A percentile compares a stretch with the other conserved stretches of the same genome.
These are phyloP conservation scores for Pongo abelii DNA, from an alignment of 2,113 vertebrate genomes.

Conservation along the genomic window DNA sequence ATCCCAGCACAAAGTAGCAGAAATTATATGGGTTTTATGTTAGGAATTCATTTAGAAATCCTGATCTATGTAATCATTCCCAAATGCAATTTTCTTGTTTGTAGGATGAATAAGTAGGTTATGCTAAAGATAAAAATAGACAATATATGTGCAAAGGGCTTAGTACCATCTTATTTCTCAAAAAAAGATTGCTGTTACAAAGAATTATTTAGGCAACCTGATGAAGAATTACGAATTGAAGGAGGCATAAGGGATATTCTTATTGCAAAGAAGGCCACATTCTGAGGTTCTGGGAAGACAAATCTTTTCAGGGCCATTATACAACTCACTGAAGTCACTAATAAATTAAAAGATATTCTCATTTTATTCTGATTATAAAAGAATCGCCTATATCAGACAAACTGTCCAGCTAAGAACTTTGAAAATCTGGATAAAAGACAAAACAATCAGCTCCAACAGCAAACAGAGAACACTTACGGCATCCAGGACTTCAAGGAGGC, in stretches of 20 bases:
- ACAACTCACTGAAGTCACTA: background rate
- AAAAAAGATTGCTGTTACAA: background rate
- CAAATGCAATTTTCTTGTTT: background rate
- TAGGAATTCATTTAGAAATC: background rate
- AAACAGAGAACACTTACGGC: background rate
- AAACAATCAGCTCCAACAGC: background rate
- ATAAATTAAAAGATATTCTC: background rate
- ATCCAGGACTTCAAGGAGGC: background rate
- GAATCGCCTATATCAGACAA: background rate
- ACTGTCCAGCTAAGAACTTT: background rate
- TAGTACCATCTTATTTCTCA: background rate
- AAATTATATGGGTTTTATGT: background rate
- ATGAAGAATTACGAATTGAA: background rate
- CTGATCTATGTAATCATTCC: background rate
- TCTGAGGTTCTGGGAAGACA: background rate
- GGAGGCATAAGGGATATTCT: background rate
- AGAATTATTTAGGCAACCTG: background rate
- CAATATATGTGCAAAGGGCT: background rate
- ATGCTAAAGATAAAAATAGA: background rate
- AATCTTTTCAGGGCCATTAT: background rate
- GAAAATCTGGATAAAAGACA: background rate
- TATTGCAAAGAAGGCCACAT: background rate
- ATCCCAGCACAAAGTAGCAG: background rate
- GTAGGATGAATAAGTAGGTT: background rate
- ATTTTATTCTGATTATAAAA: slow-evolving; percentile 18